Conservation (phyloP, 1,140 invertebrate genomes). For the Palaemon carinicauda region DNA sequence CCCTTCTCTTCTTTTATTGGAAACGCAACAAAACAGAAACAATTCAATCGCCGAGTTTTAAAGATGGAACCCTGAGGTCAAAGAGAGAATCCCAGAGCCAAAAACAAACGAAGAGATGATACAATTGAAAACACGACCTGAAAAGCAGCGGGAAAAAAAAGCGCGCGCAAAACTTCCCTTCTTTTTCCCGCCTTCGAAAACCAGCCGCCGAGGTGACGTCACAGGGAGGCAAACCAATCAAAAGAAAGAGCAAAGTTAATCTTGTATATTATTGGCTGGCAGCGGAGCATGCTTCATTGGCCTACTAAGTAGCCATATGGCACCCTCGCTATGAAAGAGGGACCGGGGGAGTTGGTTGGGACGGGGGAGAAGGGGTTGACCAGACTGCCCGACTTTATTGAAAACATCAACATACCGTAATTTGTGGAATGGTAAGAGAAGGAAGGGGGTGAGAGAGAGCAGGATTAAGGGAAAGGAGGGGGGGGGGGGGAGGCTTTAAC, state of each 20-base stretch:
- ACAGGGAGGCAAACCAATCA: neutral
- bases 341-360: neutral
- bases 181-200: neutral
- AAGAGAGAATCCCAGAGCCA: too few species aligned
- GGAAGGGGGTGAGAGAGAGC: neutral
- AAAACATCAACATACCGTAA: constrained; percentile 25
- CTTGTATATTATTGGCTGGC: neutral
- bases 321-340: neutral
- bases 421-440: neutral
- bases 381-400: constrained; percentile 2
- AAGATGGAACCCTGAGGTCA: too few species aligned
- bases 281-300: constrained; percentile 4
- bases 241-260: neutral
- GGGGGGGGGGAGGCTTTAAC: too few species aligned
- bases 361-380: neutral
- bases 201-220: neutral
- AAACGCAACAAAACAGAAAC: too few species aligned
- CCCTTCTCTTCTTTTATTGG: too few species aligned
- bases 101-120: too few species aligned
- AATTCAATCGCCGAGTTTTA: too few species aligned
- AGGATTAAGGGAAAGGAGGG: neutral
- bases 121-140: too few species aligned
- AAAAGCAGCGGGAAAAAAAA: neutral
- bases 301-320: constrained; percentile 28
- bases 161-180: too few species aligned